Evolutionary conservation across 2,113 vertebrate species (phyloP).

Genomic region (Mola mola): DNA sequence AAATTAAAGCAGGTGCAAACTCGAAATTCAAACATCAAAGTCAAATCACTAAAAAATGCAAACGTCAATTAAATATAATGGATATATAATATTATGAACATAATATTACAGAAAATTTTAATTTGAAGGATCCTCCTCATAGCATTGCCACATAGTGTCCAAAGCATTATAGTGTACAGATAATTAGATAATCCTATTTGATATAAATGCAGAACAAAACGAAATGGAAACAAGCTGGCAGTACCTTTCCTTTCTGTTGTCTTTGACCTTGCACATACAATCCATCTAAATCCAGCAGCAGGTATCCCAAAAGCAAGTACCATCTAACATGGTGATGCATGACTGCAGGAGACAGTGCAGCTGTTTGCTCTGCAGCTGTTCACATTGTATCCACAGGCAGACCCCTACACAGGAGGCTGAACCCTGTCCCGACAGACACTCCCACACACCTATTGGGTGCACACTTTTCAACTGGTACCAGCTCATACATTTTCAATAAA

Average conservation of each 20-base stretch:
- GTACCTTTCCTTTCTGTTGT: constrained; percentile 59
- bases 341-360: constrained; percentile 54
- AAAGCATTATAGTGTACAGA: neutral
- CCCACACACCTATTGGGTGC: constrained; percentile 58
- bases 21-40: neutral
- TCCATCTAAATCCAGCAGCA: constrained; percentile 69
- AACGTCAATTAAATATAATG: neutral
- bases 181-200: neutral
- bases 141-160: neutral
- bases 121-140: no score
- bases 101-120: no score
- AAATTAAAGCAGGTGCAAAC: neutral
- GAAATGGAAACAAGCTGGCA: constrained; percentile 4
- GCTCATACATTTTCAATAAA: constrained; percentile 2
- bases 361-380: constrained; percentile 41
- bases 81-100: no score
- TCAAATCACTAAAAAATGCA: neutral
- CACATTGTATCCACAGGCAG: constrained; percentile 47
- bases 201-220: neutral
- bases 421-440: constrained; percentile 58
- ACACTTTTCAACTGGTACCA: constrained; percentile 41
- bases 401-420: constrained; percentile 49
- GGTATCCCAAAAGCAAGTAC: constrained; percentile 69
- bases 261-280: constrained; percentile 51
- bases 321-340: constrained; percentile 72